Percentiles rank a stretch among this genome's conserved stretches.
These are phyloP conservation scores for Poecilia wingei DNA, from an alignment of 2,797 vertebrate genomes.

Conservation along the genomic window DNA sequence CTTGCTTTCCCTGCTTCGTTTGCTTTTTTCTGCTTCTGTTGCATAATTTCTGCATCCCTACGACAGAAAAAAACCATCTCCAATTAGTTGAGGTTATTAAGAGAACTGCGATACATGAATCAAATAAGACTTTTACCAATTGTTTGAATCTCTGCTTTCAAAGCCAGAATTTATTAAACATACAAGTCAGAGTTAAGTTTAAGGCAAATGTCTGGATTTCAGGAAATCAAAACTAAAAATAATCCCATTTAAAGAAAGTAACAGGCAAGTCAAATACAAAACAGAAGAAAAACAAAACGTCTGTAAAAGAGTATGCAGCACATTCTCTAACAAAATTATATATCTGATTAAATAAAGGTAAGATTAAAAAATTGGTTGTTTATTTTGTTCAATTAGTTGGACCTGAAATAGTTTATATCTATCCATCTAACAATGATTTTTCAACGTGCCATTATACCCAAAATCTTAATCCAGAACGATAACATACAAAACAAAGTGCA, in stretches of 20 bases:
- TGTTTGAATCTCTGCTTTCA: background rate
- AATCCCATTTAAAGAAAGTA: background rate
- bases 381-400: no score
- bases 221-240: background rate
- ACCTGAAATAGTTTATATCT: no score
- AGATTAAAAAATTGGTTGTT: no score
- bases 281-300: background rate
- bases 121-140: background rate
- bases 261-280: background rate
- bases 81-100: conserved; percentile 11
- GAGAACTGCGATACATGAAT: background rate
- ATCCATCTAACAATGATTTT: background rate
- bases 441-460: background rate
- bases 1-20: conserved; percentile 74
- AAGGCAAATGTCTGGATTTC: background rate
- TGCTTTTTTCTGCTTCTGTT: conserved; percentile 93
- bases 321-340: background rate
- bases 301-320: background rate
- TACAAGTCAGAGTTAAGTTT: background rate
- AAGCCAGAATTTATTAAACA: background rate
- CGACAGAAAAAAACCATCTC: background rate
- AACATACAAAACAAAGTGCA: background rate
- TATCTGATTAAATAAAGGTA: background rate
- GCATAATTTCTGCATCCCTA: conserved; percentile 97
- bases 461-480: background rate